Percentiles rank a stretch among this genome's conserved stretches.
These are phyloP conservation scores for Mormyrus lacerda DNA, from an alignment of 2,113 vertebrate species.

Conservation along the genomic window DNA sequence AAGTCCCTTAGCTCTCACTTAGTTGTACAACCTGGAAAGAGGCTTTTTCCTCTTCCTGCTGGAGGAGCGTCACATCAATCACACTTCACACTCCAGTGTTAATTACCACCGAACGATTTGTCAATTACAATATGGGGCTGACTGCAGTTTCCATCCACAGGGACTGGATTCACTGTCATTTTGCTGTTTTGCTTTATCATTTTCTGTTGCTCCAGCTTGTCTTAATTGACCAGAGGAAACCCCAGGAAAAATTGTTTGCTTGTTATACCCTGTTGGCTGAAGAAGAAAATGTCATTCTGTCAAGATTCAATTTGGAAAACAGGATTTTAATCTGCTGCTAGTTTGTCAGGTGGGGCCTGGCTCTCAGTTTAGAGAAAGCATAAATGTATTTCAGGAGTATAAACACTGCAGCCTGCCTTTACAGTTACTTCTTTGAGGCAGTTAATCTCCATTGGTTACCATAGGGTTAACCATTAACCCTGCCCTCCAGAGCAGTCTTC, in stretches of 20 bases:
- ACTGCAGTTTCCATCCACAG: background rate
- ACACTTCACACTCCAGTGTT: background rate
- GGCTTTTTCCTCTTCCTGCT: background rate
- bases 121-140: background rate
- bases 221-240: background rate
- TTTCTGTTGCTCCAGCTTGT: background rate
- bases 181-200: background rate
- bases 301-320: background rate
- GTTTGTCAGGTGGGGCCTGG: background rate
- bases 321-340: background rate
- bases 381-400: background rate
- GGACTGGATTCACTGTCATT: background rate
- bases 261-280: background rate
- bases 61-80: background rate
- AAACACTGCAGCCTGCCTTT: background rate
- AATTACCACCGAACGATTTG: background rate
- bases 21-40: background rate
- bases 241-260: background rate
- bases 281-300: constrained; percentile 3
- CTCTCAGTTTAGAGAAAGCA: background rate
- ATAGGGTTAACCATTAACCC: background rate
- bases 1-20: background rate
- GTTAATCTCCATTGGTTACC: background rate
- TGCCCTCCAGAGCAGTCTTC: background rate
- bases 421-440: background rate